Percentiles rank a stretch among this genome's conserved stretches.
Conservation (phyloP, 2,113 vertebrate genomes). For the Brachionichthys hirsutus region DNA sequence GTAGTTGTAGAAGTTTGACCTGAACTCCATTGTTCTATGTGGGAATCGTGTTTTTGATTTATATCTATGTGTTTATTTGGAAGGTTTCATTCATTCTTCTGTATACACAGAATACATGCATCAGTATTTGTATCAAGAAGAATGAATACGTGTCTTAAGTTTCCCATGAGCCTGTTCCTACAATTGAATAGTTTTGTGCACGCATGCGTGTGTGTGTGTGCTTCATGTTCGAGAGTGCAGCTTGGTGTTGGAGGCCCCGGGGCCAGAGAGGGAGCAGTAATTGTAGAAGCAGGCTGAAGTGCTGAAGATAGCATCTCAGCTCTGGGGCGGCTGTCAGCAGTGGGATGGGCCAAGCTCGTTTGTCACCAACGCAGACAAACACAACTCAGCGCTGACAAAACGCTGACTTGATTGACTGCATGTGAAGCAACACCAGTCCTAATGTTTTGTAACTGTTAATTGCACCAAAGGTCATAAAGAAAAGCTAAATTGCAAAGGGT, state of each 20-base stretch:
- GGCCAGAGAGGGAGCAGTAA: conserved; percentile 65
- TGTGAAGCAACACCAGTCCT: conserved; percentile 61
- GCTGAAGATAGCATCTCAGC: conserved; percentile 71
- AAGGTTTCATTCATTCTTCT: too few relatives aligned
- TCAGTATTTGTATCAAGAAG: neutral
- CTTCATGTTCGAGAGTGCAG: conserved; percentile 39
- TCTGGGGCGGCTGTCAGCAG: conserved; percentile 74
- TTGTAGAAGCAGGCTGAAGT: conserved; percentile 68
- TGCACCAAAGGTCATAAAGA: conserved; percentile 62
- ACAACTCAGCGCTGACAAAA: conserved; percentile 53
- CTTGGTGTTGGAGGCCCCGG: conserved; percentile 48
- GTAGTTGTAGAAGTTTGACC: neutral
- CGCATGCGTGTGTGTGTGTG: conserved; percentile 5
- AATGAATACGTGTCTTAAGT: conserved; percentile 29
- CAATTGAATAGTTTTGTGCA: conserved; percentile 43
- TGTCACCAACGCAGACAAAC: conserved; percentile 68
- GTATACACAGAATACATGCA: neutral
- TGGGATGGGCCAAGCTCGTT: conserved; percentile 64
- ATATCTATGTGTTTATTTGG: neutral
- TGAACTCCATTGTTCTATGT: neutral
- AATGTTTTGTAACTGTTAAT: conserved; percentile 70
- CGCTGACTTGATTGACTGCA: conserved; percentile 68
- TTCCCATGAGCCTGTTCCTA: conserved; percentile 21
- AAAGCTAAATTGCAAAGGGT: conserved; percentile 30
- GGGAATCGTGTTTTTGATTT: neutral